These are phyloP conservation scores for Conopomorpha cramerella DNA, from an alignment of 1,140 invertebrate species.

Conservation along the genomic window DNA sequence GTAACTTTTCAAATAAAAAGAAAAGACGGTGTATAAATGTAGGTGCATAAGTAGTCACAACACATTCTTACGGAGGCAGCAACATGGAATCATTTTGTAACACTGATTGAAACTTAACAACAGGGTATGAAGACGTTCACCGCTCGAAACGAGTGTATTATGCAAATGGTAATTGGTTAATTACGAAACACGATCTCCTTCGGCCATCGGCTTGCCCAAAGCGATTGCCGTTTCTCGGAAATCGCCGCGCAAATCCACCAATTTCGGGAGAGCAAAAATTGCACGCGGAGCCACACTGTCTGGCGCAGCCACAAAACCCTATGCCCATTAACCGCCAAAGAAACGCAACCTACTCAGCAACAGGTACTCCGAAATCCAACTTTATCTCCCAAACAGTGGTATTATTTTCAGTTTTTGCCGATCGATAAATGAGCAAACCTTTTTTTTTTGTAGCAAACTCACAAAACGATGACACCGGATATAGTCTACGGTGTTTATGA, in stretches of 20 bases:
- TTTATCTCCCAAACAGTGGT: conserved; percentile 16
- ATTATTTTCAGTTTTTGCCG: conserved; percentile 12
- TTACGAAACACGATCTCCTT: conserved; percentile 1
- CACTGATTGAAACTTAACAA: not conserved
- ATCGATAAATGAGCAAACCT: conserved; percentile 28
- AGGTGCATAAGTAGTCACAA: too few species aligned
- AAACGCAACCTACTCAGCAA: conserved; percentile 33
- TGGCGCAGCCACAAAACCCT: conserved; percentile 47
- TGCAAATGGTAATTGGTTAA: conserved; percentile 4
- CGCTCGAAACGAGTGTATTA: not conserved
- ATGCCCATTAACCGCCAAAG: too few species aligned
- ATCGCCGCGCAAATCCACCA: conserved; percentile 16
- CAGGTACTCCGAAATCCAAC: conserved; percentile 17
- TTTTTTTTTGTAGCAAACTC: conserved; percentile 28
- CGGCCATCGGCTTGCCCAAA: not conserved
- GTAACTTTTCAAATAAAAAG: too few species aligned
- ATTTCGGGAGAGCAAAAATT: conserved; percentile 38
- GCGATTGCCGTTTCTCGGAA: conserved; percentile 1
- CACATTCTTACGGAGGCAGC: too few species aligned
- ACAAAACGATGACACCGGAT: conserved; percentile 49
- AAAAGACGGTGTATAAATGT: too few species aligned
- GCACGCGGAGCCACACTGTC: conserved; percentile 48
- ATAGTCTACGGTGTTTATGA: conserved; percentile 30
- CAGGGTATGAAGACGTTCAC: not conserved
- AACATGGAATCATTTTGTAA: too few species aligned